phyloP scores from a whole-genome alignment of 2,888 invertebrate genomes.

The Cryptops parisi region DNA sequence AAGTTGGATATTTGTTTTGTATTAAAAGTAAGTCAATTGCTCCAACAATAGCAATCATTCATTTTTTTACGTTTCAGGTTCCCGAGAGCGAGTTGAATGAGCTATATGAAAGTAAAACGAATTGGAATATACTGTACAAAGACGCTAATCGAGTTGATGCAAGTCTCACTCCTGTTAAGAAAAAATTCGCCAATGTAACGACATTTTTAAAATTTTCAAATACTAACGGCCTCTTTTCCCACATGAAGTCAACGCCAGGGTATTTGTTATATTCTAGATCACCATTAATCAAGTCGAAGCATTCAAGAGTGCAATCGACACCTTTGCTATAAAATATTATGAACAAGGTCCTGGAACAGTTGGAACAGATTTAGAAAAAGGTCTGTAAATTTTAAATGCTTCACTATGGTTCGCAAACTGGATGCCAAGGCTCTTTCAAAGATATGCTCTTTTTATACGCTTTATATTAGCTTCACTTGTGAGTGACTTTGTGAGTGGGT shows the following conservation, averaged over 20 bases:
- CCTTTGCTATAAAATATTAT: constrained; percentile 59
- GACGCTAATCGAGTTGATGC: constrained; percentile 34
- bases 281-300: constrained; percentile 57
- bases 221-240: too few relatives aligned
- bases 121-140: constrained; percentile 25
- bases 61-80: constrained; percentile 16
- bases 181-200: constrained; percentile 53
- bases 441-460: too few relatives aligned
- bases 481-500: too few relatives aligned
- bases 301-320: constrained; percentile 44
- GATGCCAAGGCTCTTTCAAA: too few relatives aligned
- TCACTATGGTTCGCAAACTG: too few relatives aligned
- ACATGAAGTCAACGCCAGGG: too few relatives aligned
- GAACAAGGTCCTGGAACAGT: constrained; percentile 64
- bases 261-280: constrained; percentile 33
- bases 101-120: constrained; percentile 25
- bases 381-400: constrained; percentile 29
- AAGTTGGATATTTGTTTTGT: not conserved
- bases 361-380: constrained; percentile 58
- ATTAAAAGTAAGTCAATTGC: too few relatives aligned
- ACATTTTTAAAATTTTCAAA: too few relatives aligned
- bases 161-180: constrained; percentile 51
- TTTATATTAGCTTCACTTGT: too few relatives aligned
- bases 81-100: constrained; percentile 28
- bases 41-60: not conserved